phyloP scores from a whole-genome alignment of 2,888 invertebrate genomes.

The Hydropsyche betteni region DNA sequence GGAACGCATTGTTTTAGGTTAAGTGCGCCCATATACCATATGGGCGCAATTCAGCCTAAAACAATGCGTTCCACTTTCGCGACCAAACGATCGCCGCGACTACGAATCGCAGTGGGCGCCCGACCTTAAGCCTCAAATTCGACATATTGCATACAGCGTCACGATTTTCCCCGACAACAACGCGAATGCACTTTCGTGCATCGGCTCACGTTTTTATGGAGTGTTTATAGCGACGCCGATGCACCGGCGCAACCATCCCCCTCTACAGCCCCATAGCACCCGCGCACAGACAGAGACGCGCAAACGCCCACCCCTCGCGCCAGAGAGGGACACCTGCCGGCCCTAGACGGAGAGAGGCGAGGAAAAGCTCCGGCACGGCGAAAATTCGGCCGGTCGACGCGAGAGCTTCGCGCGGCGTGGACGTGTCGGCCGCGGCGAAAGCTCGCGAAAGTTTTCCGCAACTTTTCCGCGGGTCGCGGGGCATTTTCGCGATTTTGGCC shows the following conservation, averaged over 20 bases:
- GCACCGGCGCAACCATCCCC: slow-evolving; percentile 20
- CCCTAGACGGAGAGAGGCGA: too few relatives aligned
- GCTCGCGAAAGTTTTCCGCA: slow-evolving; percentile 16
- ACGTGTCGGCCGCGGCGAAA: slow-evolving; percentile 20
- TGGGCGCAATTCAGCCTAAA: too few relatives aligned
- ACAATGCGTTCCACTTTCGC: too few relatives aligned
- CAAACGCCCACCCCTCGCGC: not conserved
- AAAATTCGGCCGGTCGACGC: slow-evolving; percentile 51
- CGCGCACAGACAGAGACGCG: not conserved
- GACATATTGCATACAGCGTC: too few relatives aligned
- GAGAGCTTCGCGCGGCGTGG: slow-evolving; percentile 46
- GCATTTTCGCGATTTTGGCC: not conserved
- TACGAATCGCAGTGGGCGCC: too few relatives aligned
- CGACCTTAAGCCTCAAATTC: too few relatives aligned
- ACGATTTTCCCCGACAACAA: too few relatives aligned
- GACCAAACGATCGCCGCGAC: too few relatives aligned
- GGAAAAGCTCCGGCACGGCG: slow-evolving; percentile 22
- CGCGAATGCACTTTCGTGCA: too few relatives aligned
- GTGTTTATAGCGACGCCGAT: slow-evolving; percentile 12
- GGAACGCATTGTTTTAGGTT: too few relatives aligned
- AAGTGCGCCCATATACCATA: too few relatives aligned
- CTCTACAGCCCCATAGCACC: not conserved
- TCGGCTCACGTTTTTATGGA: slow-evolving; percentile 12
- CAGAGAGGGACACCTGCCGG: slow-evolving; percentile 38
- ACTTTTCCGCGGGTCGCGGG: slow-evolving; percentile 5